phyloP scores from a whole-genome alignment of 1,140 invertebrate genomes.

The Apis dorsata region DNA sequence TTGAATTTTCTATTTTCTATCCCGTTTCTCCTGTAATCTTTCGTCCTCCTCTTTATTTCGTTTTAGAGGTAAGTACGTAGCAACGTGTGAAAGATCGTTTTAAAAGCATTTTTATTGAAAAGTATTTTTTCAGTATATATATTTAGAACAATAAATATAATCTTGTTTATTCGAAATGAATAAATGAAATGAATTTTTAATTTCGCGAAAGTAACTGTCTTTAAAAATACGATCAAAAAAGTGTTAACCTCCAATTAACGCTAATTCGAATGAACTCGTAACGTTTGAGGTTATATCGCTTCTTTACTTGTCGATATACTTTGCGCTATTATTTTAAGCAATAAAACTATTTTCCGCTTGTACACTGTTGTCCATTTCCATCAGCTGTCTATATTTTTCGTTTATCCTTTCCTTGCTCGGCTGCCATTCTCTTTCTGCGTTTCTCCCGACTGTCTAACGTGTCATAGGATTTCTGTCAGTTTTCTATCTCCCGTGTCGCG shows the following conservation, averaged over 20 bases:
- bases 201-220: too few species aligned
- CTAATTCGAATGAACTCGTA: not conserved
- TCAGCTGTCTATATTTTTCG: constrained; percentile 10
- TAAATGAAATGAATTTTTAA: too few species aligned
- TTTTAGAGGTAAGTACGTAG: too few species aligned
- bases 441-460: constrained; percentile 8
- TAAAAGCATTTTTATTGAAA: not conserved
- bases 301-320: not conserved
- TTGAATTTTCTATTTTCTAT: not conserved
- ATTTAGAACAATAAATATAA: too few species aligned
- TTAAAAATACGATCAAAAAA: too few species aligned
- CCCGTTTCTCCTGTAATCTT: not conserved
- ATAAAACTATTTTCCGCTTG: constrained; percentile 4
- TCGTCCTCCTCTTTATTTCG: not conserved
- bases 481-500: not conserved
- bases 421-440: not conserved
- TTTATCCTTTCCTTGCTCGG: not conserved
- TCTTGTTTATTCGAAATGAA: too few species aligned
- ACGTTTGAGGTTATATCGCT: not conserved
- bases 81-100: not conserved
- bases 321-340: not conserved
- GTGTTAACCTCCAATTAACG: not conserved
- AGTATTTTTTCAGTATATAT: not conserved
- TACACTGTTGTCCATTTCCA: not conserved
- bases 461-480: constrained; percentile 20